Evolutionary conservation across 2,113 vertebrate genomes (phyloP).

Genomic region (Orthonyx spaldingii): DNA sequence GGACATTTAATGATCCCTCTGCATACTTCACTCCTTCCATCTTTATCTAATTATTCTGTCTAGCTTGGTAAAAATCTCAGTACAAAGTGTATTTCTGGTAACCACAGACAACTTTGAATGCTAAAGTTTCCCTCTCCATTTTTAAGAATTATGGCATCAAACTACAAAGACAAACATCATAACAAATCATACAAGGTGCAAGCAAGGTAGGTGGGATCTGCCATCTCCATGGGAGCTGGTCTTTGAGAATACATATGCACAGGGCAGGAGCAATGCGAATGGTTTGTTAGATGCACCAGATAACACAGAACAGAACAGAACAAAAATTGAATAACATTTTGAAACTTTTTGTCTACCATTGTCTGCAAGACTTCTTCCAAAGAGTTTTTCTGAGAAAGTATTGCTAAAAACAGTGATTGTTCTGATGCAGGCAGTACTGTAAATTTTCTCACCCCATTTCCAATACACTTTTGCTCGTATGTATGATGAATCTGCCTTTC

Average conservation of each 20-base stretch:
- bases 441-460: background rate
- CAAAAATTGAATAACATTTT: background rate
- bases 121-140: background rate
- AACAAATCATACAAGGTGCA: background rate
- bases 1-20: background rate
- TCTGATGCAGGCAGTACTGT: background rate
- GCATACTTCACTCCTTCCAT: background rate
- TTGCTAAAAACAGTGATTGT: background rate
- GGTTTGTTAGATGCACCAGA: background rate
- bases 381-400: background rate
- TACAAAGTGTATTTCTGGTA: background rate
- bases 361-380: background rate
- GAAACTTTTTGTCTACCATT: background rate
- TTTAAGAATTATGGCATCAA: background rate
- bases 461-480: background rate
- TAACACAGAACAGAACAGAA: background rate
- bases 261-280: rapidly evolving
- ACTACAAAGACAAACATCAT: background rate
- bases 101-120: background rate
- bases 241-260: background rate
- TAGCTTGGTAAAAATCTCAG: background rate
- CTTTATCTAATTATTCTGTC: background rate
- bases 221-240: background rate
- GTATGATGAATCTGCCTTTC: background rate
- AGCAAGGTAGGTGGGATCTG: background rate